These are phyloP conservation scores for Cephus sareptanus DNA, from an alignment of 2,888 invertebrate genomes.

Conservation along the genomic window DNA sequence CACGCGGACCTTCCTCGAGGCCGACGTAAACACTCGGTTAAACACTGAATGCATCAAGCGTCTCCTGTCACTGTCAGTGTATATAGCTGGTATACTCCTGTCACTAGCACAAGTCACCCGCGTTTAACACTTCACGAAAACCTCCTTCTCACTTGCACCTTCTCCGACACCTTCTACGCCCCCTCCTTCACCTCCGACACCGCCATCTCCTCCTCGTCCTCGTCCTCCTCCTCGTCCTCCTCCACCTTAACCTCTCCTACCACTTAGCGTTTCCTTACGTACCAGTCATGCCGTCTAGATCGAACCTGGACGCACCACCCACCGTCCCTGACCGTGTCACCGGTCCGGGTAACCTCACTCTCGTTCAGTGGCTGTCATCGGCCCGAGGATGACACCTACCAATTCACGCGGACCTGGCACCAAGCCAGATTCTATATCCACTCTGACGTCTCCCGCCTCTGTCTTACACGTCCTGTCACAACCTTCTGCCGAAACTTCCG, in stretches of 20 bases:
- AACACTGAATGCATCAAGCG: not conserved
- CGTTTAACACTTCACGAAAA: not conserved
- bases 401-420: not conserved
- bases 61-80: not conserved
- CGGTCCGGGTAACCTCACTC: not conserved
- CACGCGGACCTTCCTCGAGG: not conserved
- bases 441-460: not conserved
- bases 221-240: conserved; percentile 4
- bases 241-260: not conserved
- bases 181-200: not conserved
- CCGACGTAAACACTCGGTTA: not conserved
- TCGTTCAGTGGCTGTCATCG: not conserved
- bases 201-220: not conserved
- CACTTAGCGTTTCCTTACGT: not conserved
- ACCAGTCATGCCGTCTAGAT: not conserved
- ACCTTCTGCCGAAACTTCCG: not conserved
- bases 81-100: not conserved
- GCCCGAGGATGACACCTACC: not conserved
- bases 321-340: not conserved
- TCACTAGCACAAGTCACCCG: not conserved
- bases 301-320: not conserved
- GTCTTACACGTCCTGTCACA: not conserved
- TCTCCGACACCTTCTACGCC: not conserved
- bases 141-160: not conserved
- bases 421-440: not conserved